A percentile compares a stretch with the other conserved stretches of the same genome.
These are phyloP conservation scores for Caracal caracal DNA, from an alignment of 2,113 vertebrate genomes.

Conservation along the genomic window DNA sequence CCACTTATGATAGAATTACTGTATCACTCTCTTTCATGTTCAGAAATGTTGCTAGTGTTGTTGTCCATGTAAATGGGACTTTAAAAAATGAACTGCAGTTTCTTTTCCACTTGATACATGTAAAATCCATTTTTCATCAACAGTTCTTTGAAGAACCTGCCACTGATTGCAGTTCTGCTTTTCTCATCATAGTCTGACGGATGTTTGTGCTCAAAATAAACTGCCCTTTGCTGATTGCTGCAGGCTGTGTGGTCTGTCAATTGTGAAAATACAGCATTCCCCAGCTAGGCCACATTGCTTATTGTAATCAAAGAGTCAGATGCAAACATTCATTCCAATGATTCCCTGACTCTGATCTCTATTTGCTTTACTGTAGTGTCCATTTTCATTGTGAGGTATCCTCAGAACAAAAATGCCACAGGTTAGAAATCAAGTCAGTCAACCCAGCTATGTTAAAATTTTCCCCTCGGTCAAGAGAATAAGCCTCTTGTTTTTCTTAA, in stretches of 20 bases:
- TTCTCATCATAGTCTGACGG: constrained; percentile 72
- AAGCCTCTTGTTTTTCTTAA: constrained; percentile 50
- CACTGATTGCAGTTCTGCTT: constrained; percentile 74
- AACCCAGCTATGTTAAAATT: constrained; percentile 39
- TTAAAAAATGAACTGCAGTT: background rate
- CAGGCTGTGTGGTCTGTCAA: constrained; percentile 64
- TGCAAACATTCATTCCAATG: constrained; percentile 64
- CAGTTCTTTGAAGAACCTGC: constrained; percentile 52
- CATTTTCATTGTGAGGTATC: background rate
- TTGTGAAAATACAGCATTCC: constrained; percentile 70
- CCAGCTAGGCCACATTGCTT: constrained; percentile 39
- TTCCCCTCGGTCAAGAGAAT: constrained; percentile 31
- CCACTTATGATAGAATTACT: constrained; percentile 13
- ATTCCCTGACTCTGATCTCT: constrained; percentile 44
- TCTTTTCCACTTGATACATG: constrained; percentile 51
- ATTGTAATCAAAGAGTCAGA: constrained; percentile 69
- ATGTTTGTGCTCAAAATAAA: constrained; percentile 75
- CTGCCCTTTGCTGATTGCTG: constrained; percentile 74
- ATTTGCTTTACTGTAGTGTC: constrained; percentile 32
- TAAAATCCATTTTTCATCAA: constrained; percentile 76
- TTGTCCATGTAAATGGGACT: constrained; percentile 55
- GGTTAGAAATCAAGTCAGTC: constrained; percentile 49
- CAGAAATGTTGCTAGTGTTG: constrained; percentile 46
- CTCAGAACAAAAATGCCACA: constrained; percentile 40
- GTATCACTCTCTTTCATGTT: constrained; percentile 47